Conservation (phyloP, 1,140 invertebrate species). For the Caenorhabditis remanei region DNA sequence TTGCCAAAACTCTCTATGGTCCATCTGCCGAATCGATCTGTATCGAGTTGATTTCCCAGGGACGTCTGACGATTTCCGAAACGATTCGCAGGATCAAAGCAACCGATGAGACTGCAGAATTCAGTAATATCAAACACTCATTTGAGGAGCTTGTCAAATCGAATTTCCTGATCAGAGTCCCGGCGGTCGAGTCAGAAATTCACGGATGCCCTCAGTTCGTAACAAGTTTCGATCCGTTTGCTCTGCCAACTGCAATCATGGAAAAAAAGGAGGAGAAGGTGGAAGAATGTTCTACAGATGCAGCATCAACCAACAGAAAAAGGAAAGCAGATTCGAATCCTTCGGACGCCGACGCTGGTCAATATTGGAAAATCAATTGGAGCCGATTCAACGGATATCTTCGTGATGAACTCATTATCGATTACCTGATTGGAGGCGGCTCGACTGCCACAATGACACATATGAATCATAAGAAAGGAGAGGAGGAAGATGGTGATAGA, state of each 20-base stretch:
- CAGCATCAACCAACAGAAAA: background rate
- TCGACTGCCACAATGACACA: slow-evolving; percentile 13
- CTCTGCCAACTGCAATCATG: slow-evolving; percentile 6
- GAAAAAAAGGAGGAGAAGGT: background rate
- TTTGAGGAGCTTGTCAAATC: slow-evolving; percentile 27
- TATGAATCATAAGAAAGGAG: slow-evolving; percentile 2
- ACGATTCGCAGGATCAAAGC: slow-evolving; percentile 31
- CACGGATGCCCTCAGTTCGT: slow-evolving; percentile 45
- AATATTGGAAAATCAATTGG: slow-evolving; percentile 58
- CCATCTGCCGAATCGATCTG: slow-evolving; percentile 23
- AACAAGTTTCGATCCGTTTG: background rate
- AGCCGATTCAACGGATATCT: slow-evolving; percentile 48
- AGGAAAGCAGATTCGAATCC: slow-evolving; percentile 22
- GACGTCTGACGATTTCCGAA: slow-evolving; percentile 52
- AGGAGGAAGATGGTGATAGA: background rate
- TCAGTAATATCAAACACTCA: slow-evolving; percentile 26
- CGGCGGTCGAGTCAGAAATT: background rate
- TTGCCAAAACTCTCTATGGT: slow-evolving; percentile 49
- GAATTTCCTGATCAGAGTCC: slow-evolving; percentile 45
- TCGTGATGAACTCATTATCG: slow-evolving; percentile 54
- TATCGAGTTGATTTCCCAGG: slow-evolving; percentile 14
- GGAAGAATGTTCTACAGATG: background rate
- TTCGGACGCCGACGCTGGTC: slow-evolving; percentile 4
- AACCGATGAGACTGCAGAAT: background rate
- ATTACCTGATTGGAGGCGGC: slow-evolving; percentile 37